phyloP scores from a whole-genome alignment of 1,140 invertebrate species.

The Drosophila azteca region DNA sequence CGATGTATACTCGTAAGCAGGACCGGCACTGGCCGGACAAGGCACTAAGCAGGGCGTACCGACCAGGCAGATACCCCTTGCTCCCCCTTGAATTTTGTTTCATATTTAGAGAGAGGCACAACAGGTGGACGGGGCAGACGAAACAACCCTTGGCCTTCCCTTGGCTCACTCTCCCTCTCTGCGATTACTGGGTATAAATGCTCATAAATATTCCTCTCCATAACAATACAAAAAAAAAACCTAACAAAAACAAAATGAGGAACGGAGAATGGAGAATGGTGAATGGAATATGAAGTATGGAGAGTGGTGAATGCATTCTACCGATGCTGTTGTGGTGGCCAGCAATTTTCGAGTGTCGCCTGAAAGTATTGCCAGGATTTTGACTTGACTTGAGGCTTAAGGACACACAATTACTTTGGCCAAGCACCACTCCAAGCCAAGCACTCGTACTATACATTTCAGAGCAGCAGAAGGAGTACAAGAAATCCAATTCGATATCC shows the following conservation, averaged over 20 bases:
- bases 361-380: slow-evolving; percentile 22
- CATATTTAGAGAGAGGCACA: neutral
- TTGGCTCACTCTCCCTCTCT: no score
- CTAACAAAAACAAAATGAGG: neutral
- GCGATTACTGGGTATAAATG: slow-evolving; percentile 19
- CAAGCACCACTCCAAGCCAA: no score
- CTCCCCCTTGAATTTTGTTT: no score
- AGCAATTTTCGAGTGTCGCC: slow-evolving; percentile 50
- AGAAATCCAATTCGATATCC: no score
- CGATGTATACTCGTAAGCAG: slow-evolving; percentile 1
- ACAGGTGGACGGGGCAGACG: neutral
- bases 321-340: slow-evolving; percentile 6
- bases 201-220: slow-evolving; percentile 48
- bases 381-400: neutral
- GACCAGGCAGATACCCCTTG: no score
- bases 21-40: no score
- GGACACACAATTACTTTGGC: no score
- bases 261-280: neutral
- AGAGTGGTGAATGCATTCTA: slow-evolving; percentile 4
- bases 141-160: no score
- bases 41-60: no score
- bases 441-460: no score
- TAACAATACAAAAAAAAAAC: slow-evolving; percentile 20
- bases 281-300: neutral
- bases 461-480: no score